Base-by-base conservation (phyloP, 2,797 vertebrate genomes). In the Scolopax rusticola region DNA sequence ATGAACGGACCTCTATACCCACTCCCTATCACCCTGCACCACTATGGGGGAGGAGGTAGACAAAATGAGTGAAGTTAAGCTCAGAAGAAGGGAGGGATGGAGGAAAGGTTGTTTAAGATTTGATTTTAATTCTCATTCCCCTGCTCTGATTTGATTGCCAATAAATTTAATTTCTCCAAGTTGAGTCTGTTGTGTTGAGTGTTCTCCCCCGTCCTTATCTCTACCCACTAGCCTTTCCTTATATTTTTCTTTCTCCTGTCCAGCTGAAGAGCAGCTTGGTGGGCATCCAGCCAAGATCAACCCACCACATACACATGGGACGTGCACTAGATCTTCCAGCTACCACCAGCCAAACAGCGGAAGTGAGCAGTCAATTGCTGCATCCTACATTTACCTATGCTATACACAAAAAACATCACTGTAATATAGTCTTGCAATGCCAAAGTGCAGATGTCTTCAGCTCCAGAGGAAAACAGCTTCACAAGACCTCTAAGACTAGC, bases 191-290 rank as follows among this genome's bases (percentile, higher is more conserved):
- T 77, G 60, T 23, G 47, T 30, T 50, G 53, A 53, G 24, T 9
- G 24, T 59, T 36, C 36, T 84, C 64, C 30, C 30, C 23, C 45
- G 30, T 17, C 36, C 50, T 84, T 51, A 51, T 47, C 32, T 48
- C 5, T 2, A 43, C 32, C 50, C 41, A 36, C 0, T 0, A 48
- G 25, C 28, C 40, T 69, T 67, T 45, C 1, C 2, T 9, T 47
- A 10, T 12, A 45, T 27, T 60, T 60, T 60, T 73, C 47, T 81
- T 18, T 51, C 19, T 15, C 25, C 28, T 4, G 14, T 43, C 30
- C 71, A 68, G n/a, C 27, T 68, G n/a, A 59, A 40, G 20, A 85
- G 32, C 1, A 2, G 45, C 27, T 92, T 24, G 59, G 68, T 36
- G 54, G 14, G 36, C 19, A 9, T 6, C n/a, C 51, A 78, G 51